Base-by-base conservation (phyloP, 2,113 vertebrate species). In the Saccopteryx leptura region DNA sequence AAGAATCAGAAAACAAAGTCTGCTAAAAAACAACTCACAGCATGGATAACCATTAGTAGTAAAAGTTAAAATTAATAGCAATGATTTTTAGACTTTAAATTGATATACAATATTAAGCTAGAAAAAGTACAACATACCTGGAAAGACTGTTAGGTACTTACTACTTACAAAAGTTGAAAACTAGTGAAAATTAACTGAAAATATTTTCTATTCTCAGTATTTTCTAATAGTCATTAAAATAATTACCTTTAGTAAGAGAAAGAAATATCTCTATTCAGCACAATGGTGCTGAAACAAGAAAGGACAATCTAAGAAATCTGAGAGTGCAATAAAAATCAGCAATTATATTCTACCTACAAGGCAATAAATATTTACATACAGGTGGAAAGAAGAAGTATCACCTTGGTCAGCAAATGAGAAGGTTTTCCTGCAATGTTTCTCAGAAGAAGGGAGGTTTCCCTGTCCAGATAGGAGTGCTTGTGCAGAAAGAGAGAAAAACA, bases 401-500 rank as follows among this genome's bases (percentile, higher is more conserved):
- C 99, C 99, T 99, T 99, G 99, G 99, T 99, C 99, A 99, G 99
- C 99, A 99, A 99, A 98, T 99, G 99, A 99, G 99, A 99, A 98
- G 99, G 99, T 97, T 99, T 99, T 98, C 99, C 99, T 98, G 99
- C 99, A 99, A 99, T 99, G 99, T 99, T 99, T 99, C 99, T 99
- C 99, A 99, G 99, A 99, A 99, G 99, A 96, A 99, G 99, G 98
- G 99, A 99, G 98, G 99, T 99, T 99, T 99, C 99, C 99, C 99
- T 99, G 99, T 99, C 99, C 99, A 99, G 99, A 99, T 99, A 99
- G 98, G 99, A 99, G 98, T 99, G 99, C 99, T 99, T 99, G 98
- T 98, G 96, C 97, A 98, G 98, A 98, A 98, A 98, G 97, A 98
- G 97, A 98, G 96, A 98, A 74, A 98, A 65, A 98, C 92, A 98